Evolutionary conservation across 1,140 invertebrate species (phyloP), one percentile per base, ranked within the genome.

Genomic region (Cydia fagiglandana): DNA sequence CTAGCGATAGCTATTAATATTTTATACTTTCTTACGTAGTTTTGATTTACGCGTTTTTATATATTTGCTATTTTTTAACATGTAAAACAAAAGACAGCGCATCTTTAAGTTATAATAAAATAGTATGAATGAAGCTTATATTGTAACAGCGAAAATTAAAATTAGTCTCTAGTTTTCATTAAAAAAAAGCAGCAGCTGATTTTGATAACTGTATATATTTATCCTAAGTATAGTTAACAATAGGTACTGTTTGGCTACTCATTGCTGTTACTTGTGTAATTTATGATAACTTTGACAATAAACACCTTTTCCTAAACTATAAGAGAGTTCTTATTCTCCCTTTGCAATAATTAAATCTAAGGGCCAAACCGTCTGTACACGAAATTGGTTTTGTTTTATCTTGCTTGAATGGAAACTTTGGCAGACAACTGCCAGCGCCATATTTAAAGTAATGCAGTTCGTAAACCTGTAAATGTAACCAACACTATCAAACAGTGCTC

Each of bases 231-330:
- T 75, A 64, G 73, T 73, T 74, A 70, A 77, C 75, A 74, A 79
- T 66, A 24, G 24, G 24, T 24, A 66, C 78, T 74, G 76, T 83
- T 85, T 75, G 75, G 78, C 68, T 83, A 84, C 83, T 82, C 83
- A 88, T 88, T 85, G 84, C 88, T 87, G 89, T 90, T 91, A 85
- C 83, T 85, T 85, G 84, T 87, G 84, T 89, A 85, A 85, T 83
- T 86, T 87, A 83, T 81, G 79, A 87, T 86, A 83, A 81, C 80
- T 88, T 90, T 88, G 84, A 89, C 85, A 89, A 88, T 89, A 91
- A 89, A 89, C 74, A 88, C 79, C 82, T 87, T 86, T 88, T 86
- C 87, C 81, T 90, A 88, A 84, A 83, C 66, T 83, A 80, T 78
- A 77, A 77, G 1, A 4, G n/a, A 41, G 77, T 73, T 75, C 61